These are phyloP conservation scores for Tanypteryx hageni DNA, from an alignment of 2,888 invertebrate genomes.

Conservation along the genomic window DNA sequence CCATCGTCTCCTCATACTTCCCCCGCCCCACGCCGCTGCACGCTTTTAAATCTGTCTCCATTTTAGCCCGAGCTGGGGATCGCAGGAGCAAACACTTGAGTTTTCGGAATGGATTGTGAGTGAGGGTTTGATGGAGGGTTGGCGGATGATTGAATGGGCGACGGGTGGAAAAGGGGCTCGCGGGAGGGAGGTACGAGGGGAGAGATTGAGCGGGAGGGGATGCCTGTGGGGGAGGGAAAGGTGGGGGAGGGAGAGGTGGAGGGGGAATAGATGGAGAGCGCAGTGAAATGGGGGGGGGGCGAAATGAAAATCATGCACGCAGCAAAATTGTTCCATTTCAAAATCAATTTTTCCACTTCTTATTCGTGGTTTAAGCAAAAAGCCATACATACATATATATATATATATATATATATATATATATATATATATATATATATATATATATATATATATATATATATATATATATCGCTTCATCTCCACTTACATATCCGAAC, in stretches of 20 bases:
- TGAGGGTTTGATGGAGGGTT: slow-evolving; percentile 30
- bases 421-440: no score
- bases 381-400: no score
- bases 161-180: background rate
- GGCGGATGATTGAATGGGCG: slow-evolving; percentile 4
- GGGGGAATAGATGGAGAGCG: no score
- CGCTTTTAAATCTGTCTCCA: slow-evolving; percentile 64
- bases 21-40: slow-evolving; percentile 20
- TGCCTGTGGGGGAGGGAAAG: no score
- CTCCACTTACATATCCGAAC: no score
- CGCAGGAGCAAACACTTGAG: slow-evolving; percentile 57
- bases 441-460: no score
- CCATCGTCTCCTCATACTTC: background rate
- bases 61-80: slow-evolving; percentile 42
- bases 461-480: no score
- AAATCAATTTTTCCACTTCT: background rate
- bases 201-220: background rate
- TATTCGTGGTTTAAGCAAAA: no score
- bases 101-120: slow-evolving; percentile 51
- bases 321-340: slow-evolving; percentile 3
- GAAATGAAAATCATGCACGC: background rate
- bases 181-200: background rate
- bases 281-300: background rate
- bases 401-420: no score
- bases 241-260: no score